Conservation (phyloP, 1,140 invertebrate genomes). For the Pemphigus obesinymphae region DNA sequence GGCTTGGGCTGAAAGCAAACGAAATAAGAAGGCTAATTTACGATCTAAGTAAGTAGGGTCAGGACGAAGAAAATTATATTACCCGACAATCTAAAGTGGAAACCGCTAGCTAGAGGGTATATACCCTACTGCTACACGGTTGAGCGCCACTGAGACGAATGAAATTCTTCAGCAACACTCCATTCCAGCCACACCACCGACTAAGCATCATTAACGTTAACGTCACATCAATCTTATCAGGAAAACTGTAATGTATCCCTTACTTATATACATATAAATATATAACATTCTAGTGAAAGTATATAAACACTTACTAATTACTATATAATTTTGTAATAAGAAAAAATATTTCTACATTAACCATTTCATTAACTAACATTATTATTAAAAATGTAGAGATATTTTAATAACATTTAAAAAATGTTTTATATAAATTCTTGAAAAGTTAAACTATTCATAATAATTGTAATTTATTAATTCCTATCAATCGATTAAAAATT, state of each 20-base stretch:
- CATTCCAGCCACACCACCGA: neutral
- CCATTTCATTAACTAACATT: too few species aligned
- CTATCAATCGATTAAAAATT: too few species aligned
- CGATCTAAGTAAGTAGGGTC: slow-evolving; percentile 18
- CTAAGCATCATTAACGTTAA: slow-evolving; percentile 22
- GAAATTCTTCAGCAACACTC: slow-evolving; percentile 21
- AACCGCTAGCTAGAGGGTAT: neutral
- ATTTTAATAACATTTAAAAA: too few species aligned
- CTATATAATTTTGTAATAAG: neutral
- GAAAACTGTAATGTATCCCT: neutral
- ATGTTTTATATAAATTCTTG: too few species aligned
- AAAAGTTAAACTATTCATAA: too few species aligned
- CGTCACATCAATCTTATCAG: slow-evolving; percentile 2
- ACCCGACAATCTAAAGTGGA: neutral
- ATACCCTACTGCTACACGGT: neutral
- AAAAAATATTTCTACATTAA: too few species aligned
- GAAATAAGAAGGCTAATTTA: slow-evolving; percentile 10
- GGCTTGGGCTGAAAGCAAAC: neutral
- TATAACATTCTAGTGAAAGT: too few species aligned
- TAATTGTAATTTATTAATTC: too few species aligned
- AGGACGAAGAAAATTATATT: slow-evolving; percentile 20
- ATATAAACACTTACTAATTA: neutral
- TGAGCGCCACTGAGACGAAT: slow-evolving; percentile 9
- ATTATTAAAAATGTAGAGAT: too few species aligned
- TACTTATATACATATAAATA: neutral